A percentile compares a stretch with the other conserved stretches of the same genome.
Conservation (phyloP, 2,797 vertebrate species). For the Aulostomus chinensis region DNA sequence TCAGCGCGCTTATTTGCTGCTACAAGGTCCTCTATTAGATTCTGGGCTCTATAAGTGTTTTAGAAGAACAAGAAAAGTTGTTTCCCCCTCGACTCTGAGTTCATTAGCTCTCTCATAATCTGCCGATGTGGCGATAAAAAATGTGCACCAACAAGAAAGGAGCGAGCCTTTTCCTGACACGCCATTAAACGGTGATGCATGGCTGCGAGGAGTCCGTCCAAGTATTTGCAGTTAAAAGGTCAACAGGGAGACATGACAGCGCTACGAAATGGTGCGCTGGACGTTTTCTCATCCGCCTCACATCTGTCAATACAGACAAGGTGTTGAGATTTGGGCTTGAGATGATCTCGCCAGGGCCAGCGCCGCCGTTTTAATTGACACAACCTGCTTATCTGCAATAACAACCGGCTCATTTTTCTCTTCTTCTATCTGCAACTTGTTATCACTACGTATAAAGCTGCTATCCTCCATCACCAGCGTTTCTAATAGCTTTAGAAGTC, state of each 20-base stretch:
- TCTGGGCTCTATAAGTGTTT: constrained; percentile 58
- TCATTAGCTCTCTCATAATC: constrained; percentile 81
- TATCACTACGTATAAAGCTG: too few species aligned
- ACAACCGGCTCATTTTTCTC: constrained; percentile 50
- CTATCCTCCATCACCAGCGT: constrained; percentile 90
- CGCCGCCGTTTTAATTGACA: constrained; percentile 59
- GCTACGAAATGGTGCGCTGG: constrained; percentile 30
- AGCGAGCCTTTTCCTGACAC: constrained; percentile 58
- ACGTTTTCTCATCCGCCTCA: too few species aligned
- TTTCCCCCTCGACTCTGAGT: constrained; percentile 26
- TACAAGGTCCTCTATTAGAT: constrained; percentile 71
- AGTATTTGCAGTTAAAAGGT: constrained; percentile 74
- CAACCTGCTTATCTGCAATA: constrained; percentile 68
- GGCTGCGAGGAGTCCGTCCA: constrained; percentile 51
- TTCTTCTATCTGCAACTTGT: constrained; percentile 77
- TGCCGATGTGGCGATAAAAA: constrained; percentile 79
- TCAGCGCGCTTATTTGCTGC: constrained; percentile 56
- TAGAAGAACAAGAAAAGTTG: constrained; percentile 46
- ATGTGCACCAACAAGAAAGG: constrained; percentile 52
- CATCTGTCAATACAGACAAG: too few species aligned
- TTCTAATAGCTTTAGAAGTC: constrained; percentile 98
- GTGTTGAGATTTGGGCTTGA: constrained; percentile 13
- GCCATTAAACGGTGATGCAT: constrained; percentile 78
- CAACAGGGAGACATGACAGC: constrained; percentile 63
- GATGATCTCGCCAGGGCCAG: neutral